These are phyloP conservation scores for Erinaceus europaeus DNA, from an alignment of 2,113 vertebrate genomes.

Conservation along the genomic window DNA sequence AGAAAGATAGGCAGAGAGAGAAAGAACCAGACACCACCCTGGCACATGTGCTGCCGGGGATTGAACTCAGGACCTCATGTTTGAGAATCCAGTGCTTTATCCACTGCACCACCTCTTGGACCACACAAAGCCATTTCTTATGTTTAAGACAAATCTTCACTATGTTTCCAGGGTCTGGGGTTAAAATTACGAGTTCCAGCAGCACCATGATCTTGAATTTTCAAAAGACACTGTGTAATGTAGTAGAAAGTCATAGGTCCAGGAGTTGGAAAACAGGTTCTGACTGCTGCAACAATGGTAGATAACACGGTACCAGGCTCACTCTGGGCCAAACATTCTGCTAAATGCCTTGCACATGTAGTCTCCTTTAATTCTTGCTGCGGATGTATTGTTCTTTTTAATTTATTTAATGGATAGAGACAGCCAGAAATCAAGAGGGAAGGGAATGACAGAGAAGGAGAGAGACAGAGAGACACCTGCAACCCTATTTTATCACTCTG, in stretches of 20 bases:
- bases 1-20: too few relatives aligned
- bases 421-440: too few relatives aligned
- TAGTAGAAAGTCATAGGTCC: background rate
- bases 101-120: too few relatives aligned
- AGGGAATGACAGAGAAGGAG: too few relatives aligned
- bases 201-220: background rate
- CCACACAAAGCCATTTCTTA: background rate
- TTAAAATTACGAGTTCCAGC: background rate
- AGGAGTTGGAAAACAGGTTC: background rate
- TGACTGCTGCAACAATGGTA: background rate
- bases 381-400: too few relatives aligned
- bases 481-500: too few relatives aligned
- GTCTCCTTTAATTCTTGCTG: background rate
- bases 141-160: background rate
- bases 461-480: too few relatives aligned
- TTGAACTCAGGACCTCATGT: too few relatives aligned
- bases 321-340: background rate
- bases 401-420: too few relatives aligned
- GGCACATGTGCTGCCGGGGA: too few relatives aligned
- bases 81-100: too few relatives aligned
- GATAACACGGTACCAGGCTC: background rate
- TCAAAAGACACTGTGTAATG: rapidly evolving
- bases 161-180: background rate
- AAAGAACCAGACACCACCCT: too few relatives aligned
- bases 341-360: background rate